These are phyloP conservation scores for Cantharis flavilabris DNA, from an alignment of 2,888 invertebrate genomes.

Conservation along the genomic window DNA sequence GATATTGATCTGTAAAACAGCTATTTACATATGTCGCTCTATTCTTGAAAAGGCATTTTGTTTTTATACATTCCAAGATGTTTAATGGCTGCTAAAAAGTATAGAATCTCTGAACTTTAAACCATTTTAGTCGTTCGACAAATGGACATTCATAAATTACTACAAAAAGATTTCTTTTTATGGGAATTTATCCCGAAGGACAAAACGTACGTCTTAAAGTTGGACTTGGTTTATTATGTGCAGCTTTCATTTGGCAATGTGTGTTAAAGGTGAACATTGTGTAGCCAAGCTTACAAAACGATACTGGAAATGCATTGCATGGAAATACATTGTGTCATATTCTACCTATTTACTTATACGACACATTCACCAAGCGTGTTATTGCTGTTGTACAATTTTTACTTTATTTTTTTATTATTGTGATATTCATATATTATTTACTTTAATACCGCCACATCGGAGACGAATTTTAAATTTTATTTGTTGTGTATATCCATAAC, in stretches of 20 bases:
- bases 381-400: constrained; percentile 31
- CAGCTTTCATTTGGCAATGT: not conserved
- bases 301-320: not conserved
- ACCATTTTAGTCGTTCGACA: not conserved
- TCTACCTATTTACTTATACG: constrained; percentile 25
- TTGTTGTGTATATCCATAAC: not conserved
- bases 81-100: not conserved
- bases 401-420: constrained; percentile 38
- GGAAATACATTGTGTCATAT: not conserved
- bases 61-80: not conserved
- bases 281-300: not conserved
- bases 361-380: constrained; percentile 27
- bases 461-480: constrained; percentile 29
- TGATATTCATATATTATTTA: constrained; percentile 28
- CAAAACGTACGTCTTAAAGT: not conserved
- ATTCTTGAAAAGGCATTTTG: not conserved
- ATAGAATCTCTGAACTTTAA: not conserved
- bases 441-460: not conserved
- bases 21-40: not conserved
- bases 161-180: not conserved
- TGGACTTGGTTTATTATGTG: not conserved
- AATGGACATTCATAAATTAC: not conserved
- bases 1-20: not conserved
- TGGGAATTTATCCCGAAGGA: not conserved
- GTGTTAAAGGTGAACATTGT: not conserved